Base-by-base conservation (phyloP, 2,113 vertebrate genomes). In the Scomber scombrus region DNA sequence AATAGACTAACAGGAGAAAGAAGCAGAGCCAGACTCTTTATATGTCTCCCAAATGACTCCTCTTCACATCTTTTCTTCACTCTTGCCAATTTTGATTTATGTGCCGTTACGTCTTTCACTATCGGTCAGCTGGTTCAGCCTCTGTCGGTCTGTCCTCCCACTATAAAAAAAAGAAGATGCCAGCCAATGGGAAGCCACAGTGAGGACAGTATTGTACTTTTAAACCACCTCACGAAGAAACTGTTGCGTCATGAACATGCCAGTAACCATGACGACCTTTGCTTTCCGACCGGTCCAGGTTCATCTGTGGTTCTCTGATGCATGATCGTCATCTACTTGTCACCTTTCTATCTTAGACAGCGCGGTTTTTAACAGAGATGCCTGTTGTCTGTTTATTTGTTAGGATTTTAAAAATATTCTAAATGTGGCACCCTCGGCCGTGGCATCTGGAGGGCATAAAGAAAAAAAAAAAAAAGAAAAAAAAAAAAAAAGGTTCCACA, bases 391-490 rank as follows among this genome's bases (percentile, higher is more conserved):
- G 51, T 5, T 46, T 40, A 54, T 50, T 46, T 21, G 23, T 52
- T 18, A 47, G n/a, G 57, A 60, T 43, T 54, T 14, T 26, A 2
- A 26, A 23, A 63, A n/a, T 16, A 6, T 51, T 18, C 2, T 14
- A 2, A 12, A 43, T 26, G 60, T 50, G 18, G 52, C 31, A 65
- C 26, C 40, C 15, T 46, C 12, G 11, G 75, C 18, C 49, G 12
- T 46, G 34, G 19, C 26, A 51, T 47, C 61, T 75, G 3, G n/a
- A 80, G 82, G 85, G 81, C 82, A 75, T 85, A 80, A 49, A 23
- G 5, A 40, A 9, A n/a, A 16, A 2, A 26, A 26, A 26, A 26
- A 26, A 26, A 26, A 26, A 26, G n/a, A 26, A 26, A 23, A 23
- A 26, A 26, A 26, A 26, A 26, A 26, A 26, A 21, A 9, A 31